Conservation (phyloP, 2,888 invertebrate species). For the Euzophera pinguis region DNA sequence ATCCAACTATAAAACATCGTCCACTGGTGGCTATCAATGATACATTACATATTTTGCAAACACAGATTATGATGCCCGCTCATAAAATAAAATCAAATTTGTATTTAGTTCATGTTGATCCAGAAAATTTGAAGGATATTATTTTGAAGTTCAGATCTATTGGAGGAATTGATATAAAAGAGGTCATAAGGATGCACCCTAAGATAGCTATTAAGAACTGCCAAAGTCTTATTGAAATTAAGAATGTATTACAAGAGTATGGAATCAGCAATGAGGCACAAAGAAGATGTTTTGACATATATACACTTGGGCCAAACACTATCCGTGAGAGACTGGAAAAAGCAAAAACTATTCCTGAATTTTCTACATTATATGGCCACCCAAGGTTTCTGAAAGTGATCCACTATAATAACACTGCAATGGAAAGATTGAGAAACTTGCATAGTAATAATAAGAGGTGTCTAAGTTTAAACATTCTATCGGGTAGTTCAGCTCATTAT, state of each 20-base stretch:
- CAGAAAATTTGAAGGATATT: slow-evolving; percentile 61
- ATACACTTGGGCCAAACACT: slow-evolving; percentile 56
- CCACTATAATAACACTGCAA: slow-evolving; percentile 58
- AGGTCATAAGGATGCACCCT: slow-evolving; percentile 64
- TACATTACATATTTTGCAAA: slow-evolving; percentile 53
- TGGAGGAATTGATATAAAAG: slow-evolving; percentile 67
- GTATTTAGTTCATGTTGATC: slow-evolving; percentile 63
- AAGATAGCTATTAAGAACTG: slow-evolving; percentile 57
- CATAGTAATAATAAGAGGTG: slow-evolving; percentile 63
- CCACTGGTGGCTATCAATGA: slow-evolving; percentile 62
- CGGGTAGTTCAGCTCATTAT: slow-evolving; percentile 59
- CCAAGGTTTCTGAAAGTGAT: slow-evolving; percentile 71
- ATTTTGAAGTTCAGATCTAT: slow-evolving; percentile 50
- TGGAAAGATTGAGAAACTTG: slow-evolving; percentile 48
- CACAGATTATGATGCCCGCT: slow-evolving; percentile 52
- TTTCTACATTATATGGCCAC: slow-evolving; percentile 54
- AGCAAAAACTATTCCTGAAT: slow-evolving; percentile 60
- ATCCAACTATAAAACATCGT: slow-evolving; percentile 68
- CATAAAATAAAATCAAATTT: slow-evolving; percentile 66
- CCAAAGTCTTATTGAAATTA: slow-evolving; percentile 48
- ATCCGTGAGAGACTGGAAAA: slow-evolving; percentile 54
- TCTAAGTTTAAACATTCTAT: slow-evolving; percentile 64
- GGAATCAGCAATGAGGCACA: slow-evolving; percentile 62
- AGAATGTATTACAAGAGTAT: slow-evolving; percentile 54
- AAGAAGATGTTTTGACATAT: slow-evolving; percentile 66